These are phyloP conservation scores for Semotilus atromaculatus DNA, from an alignment of 2,797 vertebrate species.

Conservation along the genomic window DNA sequence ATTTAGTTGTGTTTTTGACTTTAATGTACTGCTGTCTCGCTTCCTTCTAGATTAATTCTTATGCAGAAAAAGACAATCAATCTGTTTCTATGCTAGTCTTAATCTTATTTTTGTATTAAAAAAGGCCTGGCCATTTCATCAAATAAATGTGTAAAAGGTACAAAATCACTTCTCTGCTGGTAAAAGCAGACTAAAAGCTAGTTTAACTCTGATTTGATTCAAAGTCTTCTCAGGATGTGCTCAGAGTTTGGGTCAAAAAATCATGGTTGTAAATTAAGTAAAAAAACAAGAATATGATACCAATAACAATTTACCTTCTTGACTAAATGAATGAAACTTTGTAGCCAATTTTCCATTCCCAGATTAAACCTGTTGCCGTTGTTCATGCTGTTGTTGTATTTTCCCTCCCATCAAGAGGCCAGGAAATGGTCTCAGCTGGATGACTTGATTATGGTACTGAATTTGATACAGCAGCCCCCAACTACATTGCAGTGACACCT, in stretches of 20 bases:
- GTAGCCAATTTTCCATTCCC: not conserved
- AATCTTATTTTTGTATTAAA: not conserved
- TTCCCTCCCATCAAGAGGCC: not conserved
- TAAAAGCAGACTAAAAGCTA: not conserved
- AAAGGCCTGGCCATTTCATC: not conserved
- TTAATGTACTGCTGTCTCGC: not conserved
- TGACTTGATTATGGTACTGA: not conserved
- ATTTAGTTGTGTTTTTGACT: not conserved
- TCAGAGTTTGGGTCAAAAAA: not conserved
- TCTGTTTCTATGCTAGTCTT: not conserved
- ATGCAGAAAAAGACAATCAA: not conserved
- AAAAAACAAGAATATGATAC: too few species aligned
- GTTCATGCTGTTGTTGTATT: not conserved
- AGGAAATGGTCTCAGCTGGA: not conserved
- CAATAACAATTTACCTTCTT: not conserved
- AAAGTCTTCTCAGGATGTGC: not conserved
- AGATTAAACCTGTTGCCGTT: not conserved
- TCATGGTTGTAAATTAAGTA: not conserved
- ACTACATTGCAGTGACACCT: conserved; percentile 35
- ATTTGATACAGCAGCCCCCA: not conserved
- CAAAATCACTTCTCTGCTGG: not conserved
- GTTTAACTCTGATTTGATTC: not conserved
- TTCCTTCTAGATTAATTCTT: not conserved
- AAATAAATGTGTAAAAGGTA: not conserved
- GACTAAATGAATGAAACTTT: not conserved